Evolutionary conservation across 2,113 vertebrate genomes (phyloP).

Genomic region (Pseudopodoces humilis): DNA sequence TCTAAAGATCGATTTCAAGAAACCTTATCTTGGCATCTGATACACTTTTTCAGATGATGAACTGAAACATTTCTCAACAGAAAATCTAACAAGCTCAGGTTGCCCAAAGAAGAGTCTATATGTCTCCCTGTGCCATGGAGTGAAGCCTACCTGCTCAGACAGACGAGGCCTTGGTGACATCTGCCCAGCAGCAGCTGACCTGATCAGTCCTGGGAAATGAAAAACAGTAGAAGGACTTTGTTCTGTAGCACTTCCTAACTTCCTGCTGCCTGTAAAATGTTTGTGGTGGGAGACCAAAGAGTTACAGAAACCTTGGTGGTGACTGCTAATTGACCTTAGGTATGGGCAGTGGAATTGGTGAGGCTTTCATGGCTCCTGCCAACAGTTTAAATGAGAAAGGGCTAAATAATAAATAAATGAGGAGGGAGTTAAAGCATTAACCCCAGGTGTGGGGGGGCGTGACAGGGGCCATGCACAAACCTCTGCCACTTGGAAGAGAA

Average conservation of each 20-base stretch:
- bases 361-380: not conserved
- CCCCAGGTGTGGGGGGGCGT: not conserved
- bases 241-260: not conserved
- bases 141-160: not conserved
- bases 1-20: not conserved
- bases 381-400: not conserved
- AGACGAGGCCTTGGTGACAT: not conserved
- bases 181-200: not conserved
- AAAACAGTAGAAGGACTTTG: not conserved
- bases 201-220: not conserved
- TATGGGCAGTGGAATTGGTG: not conserved
- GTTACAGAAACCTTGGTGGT: not conserved
- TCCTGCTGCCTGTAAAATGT: not conserved
- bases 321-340: not conserved
- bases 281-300: not conserved
- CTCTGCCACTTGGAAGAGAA: not conserved
- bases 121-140: not conserved
- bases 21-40: not conserved
- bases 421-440: not conserved
- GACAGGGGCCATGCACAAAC: not conserved
- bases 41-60: not conserved
- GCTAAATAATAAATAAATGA: not conserved
- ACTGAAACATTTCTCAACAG: not conserved
- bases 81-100: not conserved
- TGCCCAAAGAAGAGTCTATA: not conserved